These are phyloP conservation scores for Alloplasta piceator DNA, from an alignment of 2,888 invertebrate species.

Conservation along the genomic window DNA sequence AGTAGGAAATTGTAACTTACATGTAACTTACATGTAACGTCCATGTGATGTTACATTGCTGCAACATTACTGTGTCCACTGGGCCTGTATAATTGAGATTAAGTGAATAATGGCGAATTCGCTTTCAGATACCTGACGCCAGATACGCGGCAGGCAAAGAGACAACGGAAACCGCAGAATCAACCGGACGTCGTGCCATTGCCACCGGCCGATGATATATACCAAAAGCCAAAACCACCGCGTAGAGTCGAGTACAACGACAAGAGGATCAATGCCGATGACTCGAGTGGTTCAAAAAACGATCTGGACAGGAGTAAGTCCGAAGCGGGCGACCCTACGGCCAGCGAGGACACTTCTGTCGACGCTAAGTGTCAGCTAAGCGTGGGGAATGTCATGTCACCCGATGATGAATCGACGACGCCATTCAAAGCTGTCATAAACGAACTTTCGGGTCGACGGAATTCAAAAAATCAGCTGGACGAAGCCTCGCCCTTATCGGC, in stretches of 20 bases:
- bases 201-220: constrained; percentile 86
- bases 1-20: too few relatives aligned
- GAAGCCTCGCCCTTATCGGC: background rate
- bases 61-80: too few relatives aligned
- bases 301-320: constrained; percentile 86
- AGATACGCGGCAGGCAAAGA: constrained; percentile 89
- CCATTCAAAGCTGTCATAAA: background rate
- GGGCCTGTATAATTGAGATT: too few relatives aligned
- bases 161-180: constrained; percentile 86
- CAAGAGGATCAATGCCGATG: constrained; percentile 65
- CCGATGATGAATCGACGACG: background rate
- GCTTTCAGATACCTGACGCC: constrained; percentile 85
- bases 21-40: too few relatives aligned
- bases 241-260: constrained; percentile 79
- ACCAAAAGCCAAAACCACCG: constrained; percentile 87
- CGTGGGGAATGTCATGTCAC: constrained; percentile 42
- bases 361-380: constrained; percentile 56
- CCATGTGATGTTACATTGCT: too few relatives aligned
- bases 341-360: constrained; percentile 82
- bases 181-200: constrained; percentile 89
- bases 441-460: background rate
- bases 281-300: constrained; percentile 87
- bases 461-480: background rate
- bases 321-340: constrained; percentile 81
- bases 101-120: background rate